Evolutionary conservation across 2,888 invertebrate species (phyloP), one percentile per base, ranked within the genome.

Genomic region (Hirtodrosophila confusa): DNA sequence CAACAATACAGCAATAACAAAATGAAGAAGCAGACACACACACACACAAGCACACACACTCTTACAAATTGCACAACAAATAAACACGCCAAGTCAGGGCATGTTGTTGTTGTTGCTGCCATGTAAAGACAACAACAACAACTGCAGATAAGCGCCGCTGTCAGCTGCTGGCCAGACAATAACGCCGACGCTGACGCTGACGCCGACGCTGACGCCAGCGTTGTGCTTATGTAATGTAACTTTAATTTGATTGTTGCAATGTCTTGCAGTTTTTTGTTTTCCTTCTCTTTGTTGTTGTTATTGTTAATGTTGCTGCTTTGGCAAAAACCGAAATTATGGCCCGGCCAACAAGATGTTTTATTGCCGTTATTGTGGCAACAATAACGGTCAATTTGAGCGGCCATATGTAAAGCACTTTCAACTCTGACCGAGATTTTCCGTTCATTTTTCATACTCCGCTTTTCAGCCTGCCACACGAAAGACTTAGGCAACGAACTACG

Each of bases 191-290:
- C 8, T 9, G 39, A 47, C 37, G 51, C 4, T 27, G 27, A n/a
- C 43, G 53, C 8, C 11, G 39, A 47, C 37, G 51, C 4, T 27
- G 27, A n/a, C 43, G 43, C 47, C 48, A 48, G 43, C 62, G 68
- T 53, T 31, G 24, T 41, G 62, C 85, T 83, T 83, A 88, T 87
- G 87, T 83, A 83, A 83, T 85, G 66, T 77, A 84, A 74, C 50
- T 88, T 88, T 83, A 86, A 83, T 83, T 83, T 83, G 87, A 88
- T 88, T 82, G 82, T 88, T 82, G 82, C 82, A 82, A 82, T 82
- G 88, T 69, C 87, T 82, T 88, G 87, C 82, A 82, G 85, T 88
- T 88, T 82, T 74, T 69, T 56, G 44, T 17, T 11, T 1, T 43
- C 3, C 27, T 27, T 6, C 27, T 6, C 3, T 27, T 40, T 17